A percentile compares a stretch with the other conserved stretches of the same genome.
Evolutionary conservation across 2,888 invertebrate genomes (phyloP).

Genomic region (Ganaspis brasiliensis): DNA sequence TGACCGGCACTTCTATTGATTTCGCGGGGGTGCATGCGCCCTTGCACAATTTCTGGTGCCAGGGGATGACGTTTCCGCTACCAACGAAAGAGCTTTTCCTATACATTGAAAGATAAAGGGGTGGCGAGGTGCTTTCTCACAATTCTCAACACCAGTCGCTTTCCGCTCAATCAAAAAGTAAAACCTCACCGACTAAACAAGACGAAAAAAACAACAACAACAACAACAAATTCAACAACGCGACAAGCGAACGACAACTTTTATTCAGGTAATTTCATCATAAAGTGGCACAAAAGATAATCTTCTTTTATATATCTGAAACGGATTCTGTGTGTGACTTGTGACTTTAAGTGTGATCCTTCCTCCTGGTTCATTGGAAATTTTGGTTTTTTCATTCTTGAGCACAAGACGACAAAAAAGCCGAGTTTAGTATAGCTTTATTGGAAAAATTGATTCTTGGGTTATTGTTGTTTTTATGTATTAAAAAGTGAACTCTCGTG

Average conservation of each 20-base stretch:
- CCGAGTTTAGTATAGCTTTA: too few relatives aligned
- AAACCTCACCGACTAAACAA: constrained; percentile 29
- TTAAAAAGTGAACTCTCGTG: too few relatives aligned
- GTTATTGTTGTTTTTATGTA: too few relatives aligned
- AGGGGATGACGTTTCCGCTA: constrained; percentile 57
- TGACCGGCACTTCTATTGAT: constrained; percentile 77
- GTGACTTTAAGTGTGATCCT: too few relatives aligned
- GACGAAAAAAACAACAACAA: too few relatives aligned
- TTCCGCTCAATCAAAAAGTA: constrained; percentile 31
- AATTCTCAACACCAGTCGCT: constrained; percentile 27
- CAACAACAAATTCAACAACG: too few relatives aligned
- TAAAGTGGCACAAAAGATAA: background rate
- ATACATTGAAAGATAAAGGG: constrained; percentile 49
- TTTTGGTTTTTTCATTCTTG: too few relatives aligned
- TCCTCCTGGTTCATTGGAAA: too few relatives aligned
- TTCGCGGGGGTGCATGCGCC: constrained; percentile 76
- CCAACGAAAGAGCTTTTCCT: constrained; percentile 49
- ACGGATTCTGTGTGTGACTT: too few relatives aligned
- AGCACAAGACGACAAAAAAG: too few relatives aligned
- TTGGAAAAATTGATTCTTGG: too few relatives aligned
- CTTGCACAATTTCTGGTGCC: constrained; percentile 70
- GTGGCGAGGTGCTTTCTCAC: constrained; percentile 9
- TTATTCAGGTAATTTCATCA: constrained; percentile 50
- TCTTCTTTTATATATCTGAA: background rate
- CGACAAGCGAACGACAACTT: constrained; percentile 53